Evolutionary conservation across 1,140 invertebrate species (phyloP).

Genomic region (Chrysopa pallens): DNA sequence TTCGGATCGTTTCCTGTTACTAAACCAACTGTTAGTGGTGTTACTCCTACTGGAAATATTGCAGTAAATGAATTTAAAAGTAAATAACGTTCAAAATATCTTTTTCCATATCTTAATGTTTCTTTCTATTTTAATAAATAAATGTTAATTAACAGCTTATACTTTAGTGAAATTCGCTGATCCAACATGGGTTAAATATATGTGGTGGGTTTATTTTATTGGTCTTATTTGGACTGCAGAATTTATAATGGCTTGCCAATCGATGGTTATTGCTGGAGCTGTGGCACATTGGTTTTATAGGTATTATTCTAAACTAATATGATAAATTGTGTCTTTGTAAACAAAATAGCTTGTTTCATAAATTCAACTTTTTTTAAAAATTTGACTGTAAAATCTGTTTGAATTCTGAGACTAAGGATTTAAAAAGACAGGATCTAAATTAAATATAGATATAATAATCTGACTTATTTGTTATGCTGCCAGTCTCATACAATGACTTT

Average conservation of each 20-base stretch:
- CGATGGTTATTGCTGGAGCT: slow-evolving; percentile 76
- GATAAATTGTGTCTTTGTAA: slow-evolving; percentile 3
- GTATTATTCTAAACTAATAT: slow-evolving; percentile 22
- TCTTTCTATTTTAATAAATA: neutral
- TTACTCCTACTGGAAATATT: neutral
- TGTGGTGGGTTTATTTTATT: slow-evolving; percentile 85
- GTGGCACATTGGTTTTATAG: slow-evolving; percentile 82
- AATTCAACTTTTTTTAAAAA: neutral
- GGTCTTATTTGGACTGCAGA: slow-evolving; percentile 78
- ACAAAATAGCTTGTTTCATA: neutral
- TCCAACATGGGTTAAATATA: slow-evolving; percentile 57
- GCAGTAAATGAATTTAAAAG: neutral
- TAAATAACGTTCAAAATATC: neutral
- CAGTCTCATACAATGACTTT: no score
- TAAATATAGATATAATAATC: no score
- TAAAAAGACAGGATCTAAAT: no score
- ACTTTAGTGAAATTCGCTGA: slow-evolving; percentile 48
- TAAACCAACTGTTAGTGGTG: neutral
- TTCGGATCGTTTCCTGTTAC: neutral
- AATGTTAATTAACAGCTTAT: slow-evolving; percentile 24
- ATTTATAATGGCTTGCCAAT: slow-evolving; percentile 81
- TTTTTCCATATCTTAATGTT: neutral
- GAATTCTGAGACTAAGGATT: neutral
- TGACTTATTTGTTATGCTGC: no score
- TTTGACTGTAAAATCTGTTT: neutral